Conservation (phyloP, 2,888 invertebrate species). For the Plagodis dolabraria region DNA sequence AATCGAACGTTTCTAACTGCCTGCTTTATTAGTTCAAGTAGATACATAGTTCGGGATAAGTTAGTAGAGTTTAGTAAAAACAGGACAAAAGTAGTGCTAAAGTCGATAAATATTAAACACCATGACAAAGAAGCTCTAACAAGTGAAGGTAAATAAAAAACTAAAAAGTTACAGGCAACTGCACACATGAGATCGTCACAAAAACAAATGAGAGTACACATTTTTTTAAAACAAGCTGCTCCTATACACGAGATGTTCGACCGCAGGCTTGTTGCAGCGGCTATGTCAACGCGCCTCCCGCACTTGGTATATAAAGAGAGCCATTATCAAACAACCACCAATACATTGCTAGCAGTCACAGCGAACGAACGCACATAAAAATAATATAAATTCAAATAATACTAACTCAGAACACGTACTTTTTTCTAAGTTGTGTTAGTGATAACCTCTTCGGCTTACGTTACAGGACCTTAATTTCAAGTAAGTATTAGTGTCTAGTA, state of each 20-base stretch:
- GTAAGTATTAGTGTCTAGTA: slow-evolving; percentile 58
- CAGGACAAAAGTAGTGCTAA: too few relatives aligned
- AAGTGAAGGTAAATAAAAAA: slow-evolving; percentile 13
- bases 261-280: slow-evolving; percentile 62
- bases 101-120: too few relatives aligned
- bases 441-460: slow-evolving; percentile 55
- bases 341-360: slow-evolving; percentile 77
- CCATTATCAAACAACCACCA: slow-evolving; percentile 71
- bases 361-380: slow-evolving; percentile 69
- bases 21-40: too few relatives aligned
- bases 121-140: background rate
- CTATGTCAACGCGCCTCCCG: slow-evolving; percentile 60
- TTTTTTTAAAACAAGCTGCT: slow-evolving; percentile 47
- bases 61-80: too few relatives aligned
- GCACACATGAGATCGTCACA: slow-evolving; percentile 20
- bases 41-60: too few relatives aligned
- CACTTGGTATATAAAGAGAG: slow-evolving; percentile 70
- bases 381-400: slow-evolving; percentile 42
- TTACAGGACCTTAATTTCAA: slow-evolving; percentile 70
- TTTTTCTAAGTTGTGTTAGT: slow-evolving; percentile 69
- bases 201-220: slow-evolving; percentile 30
- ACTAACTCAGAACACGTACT: slow-evolving; percentile 25
- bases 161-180: slow-evolving; percentile 15
- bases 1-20: too few relatives aligned
- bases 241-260: slow-evolving; percentile 53